These are phyloP conservation scores for Aythya fuligula DNA, from an alignment of 2,797 vertebrate species.

Conservation along the genomic window DNA sequence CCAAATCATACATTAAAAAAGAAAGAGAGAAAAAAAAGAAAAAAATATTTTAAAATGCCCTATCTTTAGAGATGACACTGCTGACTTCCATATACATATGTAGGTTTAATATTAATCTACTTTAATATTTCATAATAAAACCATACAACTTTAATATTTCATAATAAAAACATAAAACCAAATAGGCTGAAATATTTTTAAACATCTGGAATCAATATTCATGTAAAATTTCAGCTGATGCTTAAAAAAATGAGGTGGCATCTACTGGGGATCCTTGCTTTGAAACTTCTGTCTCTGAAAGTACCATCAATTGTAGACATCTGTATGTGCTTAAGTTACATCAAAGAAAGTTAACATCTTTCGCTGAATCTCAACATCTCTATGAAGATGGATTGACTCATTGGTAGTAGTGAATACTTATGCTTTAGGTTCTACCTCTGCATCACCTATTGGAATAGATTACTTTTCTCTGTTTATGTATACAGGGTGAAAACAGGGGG, in stretches of 20 bases:
- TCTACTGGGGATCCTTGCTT: not conserved
- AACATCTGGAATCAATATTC: not conserved
- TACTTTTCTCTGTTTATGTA: not conserved
- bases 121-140: not conserved
- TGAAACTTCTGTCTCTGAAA: not conserved
- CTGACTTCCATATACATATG: not conserved
- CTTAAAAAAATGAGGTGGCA: not conserved
- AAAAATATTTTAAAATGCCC: rapidly evolving
- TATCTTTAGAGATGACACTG: not conserved
- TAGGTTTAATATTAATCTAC: not conserved
- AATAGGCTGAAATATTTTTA: not conserved
- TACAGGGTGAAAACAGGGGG: not conserved
- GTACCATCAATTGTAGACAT: not conserved
- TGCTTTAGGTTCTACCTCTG: not conserved
- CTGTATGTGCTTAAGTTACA: not conserved
- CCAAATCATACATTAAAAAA: not conserved
- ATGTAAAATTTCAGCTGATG: not conserved
- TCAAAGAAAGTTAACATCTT: not conserved
- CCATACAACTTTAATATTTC: not conserved
- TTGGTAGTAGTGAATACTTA: not conserved
- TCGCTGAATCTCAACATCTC: not conserved
- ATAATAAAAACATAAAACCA: not conserved
- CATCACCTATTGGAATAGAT: not conserved
- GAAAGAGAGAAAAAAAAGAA: not conserved
- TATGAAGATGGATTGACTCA: not conserved